Percentiles rank a stretch among this genome's conserved stretches.
Conservation (phyloP, 2,113 vertebrate species). For the Dasyurus viverrinus region DNA sequence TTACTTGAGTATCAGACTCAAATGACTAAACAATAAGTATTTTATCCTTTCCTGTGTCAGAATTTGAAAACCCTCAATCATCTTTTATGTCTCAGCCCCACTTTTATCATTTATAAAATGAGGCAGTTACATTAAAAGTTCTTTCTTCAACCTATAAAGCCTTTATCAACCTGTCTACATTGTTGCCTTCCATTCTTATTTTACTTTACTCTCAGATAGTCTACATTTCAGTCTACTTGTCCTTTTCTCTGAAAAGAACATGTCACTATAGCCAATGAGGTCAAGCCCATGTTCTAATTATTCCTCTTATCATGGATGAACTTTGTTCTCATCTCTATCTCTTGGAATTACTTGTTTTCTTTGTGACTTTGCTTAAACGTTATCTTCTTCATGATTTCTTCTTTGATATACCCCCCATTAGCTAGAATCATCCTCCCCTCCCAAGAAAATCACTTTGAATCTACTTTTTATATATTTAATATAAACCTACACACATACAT, state of each 20-base stretch:
- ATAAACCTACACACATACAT: not conserved
- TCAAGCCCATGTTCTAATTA: not conserved
- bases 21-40: no score
- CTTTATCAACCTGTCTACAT: not conserved
- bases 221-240: not conserved
- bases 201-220: not conserved
- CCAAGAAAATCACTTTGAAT: not conserved
- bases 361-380: not conserved
- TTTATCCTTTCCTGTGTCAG: not conserved
- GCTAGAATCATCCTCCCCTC: not conserved
- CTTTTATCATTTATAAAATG: not conserved
- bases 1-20: no score
- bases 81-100: not conserved
- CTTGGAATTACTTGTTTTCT: not conserved
- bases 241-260: not conserved
- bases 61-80: not conserved
- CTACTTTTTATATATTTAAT: not conserved
- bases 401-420: not conserved
- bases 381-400: not conserved
- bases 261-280: not conserved
- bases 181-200: not conserved
- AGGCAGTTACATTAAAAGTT: not conserved
- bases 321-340: not conserved
- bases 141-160: not conserved
- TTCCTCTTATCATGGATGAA: not conserved